These are phyloP conservation scores for Alexandromys fortis DNA, from an alignment of 2,113 vertebrate genomes.

Conservation along the genomic window DNA sequence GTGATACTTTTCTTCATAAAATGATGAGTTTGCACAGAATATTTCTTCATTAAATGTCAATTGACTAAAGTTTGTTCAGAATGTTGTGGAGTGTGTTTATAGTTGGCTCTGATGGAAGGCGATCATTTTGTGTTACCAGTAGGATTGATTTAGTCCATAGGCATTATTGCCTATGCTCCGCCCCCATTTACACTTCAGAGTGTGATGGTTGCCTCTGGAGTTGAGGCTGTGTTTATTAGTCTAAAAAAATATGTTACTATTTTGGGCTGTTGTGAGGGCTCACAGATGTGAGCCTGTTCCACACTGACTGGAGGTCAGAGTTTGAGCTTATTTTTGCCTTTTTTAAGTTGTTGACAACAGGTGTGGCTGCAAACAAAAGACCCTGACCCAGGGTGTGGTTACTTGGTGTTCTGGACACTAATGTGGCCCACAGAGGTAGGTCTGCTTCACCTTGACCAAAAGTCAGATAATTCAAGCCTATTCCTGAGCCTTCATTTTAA, in stretches of 20 bases:
- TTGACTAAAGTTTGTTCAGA: neutral
- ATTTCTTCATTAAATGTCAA: neutral
- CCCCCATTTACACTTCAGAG: neutral
- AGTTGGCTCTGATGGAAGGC: neutral
- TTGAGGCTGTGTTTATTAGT: neutral
- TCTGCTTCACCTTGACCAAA: no score
- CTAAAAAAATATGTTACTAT: neutral
- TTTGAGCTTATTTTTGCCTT: no score
- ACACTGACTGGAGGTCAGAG: no score
- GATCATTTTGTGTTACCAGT: neutral
- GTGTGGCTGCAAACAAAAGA: no score
- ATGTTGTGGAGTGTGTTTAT: neutral
- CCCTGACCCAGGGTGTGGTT: no score
- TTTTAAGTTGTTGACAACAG: no score
- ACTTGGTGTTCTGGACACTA: no score
- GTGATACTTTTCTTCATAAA: neutral
- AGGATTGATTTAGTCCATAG: neutral
- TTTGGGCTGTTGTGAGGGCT: neutral
- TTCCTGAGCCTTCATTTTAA: no score
- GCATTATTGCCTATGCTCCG: neutral
- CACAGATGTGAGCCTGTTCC: no score
- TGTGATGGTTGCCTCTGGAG: neutral
- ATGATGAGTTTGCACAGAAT: neutral
- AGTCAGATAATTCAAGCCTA: no score
- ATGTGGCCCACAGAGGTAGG: no score